A percentile compares a stretch with the other conserved stretches of the same genome.
Evolutionary conservation across 2,888 invertebrate species (phyloP).

Genomic region (Dinocampus coccinellae): DNA sequence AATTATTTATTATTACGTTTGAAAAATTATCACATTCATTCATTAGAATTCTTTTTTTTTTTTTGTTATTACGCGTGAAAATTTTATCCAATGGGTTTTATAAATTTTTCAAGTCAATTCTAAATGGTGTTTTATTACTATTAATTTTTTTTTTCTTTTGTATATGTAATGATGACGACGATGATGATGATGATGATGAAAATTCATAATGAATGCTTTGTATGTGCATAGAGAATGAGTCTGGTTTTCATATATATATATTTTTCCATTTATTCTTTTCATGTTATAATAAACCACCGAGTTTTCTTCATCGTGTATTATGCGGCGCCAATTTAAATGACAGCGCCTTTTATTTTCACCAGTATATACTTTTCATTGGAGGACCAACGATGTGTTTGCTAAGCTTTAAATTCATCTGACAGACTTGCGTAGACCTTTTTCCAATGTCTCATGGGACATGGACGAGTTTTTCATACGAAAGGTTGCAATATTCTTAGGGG

Average conservation of each 20-base stretch:
- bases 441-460: constrained; percentile 15
- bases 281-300: constrained; percentile 8
- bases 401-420: constrained; percentile 23
- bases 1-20: too few species aligned
- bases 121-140: too few species aligned
- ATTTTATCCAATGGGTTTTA: neutral
- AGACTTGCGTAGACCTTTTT: constrained; percentile 6
- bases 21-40: neutral
- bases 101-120: too few species aligned
- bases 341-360: constrained; percentile 23
- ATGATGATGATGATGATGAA: neutral
- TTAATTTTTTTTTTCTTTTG: too few species aligned
- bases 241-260: too few species aligned
- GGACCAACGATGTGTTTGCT: constrained; percentile 19
- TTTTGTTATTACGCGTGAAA: neutral
- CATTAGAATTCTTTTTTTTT: neutral
- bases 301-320: constrained; percentile 26
- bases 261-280: neutral
- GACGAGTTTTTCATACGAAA: constrained; percentile 1
- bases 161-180: too few species aligned
- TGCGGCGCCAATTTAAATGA: constrained; percentile 9
- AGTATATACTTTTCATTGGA: neutral
- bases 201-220: neutral
- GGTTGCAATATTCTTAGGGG: constrained; percentile 10
- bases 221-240: neutral